Percentiles rank a stretch among this genome's conserved stretches.
phyloP scores from a whole-genome alignment of 2,113 vertebrate species.

The Nycticryphes semicollaris region DNA sequence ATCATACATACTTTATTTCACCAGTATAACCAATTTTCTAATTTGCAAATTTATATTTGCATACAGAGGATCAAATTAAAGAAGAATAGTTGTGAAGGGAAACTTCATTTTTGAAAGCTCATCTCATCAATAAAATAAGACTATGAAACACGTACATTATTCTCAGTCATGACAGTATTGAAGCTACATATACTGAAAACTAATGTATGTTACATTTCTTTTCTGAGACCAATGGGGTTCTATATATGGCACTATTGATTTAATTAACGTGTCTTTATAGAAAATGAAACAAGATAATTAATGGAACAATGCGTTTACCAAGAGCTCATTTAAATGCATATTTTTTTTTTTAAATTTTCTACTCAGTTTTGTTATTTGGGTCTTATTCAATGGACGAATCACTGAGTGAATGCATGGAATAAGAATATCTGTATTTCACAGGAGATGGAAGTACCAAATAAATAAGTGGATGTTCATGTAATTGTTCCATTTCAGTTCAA shows the following conservation, averaged over 20 bases:
- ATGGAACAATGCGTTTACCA: neutral
- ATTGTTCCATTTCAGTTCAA: neutral
- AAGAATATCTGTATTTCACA: neutral
- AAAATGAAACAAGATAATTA: neutral
- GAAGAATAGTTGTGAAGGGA: neutral
- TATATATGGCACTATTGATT: neutral
- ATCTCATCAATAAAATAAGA: slow-evolving; percentile 14
- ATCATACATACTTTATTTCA: slow-evolving; percentile 44
- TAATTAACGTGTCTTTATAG: neutral
- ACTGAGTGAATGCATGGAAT: neutral
- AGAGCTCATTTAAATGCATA: neutral
- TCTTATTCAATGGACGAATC: neutral
- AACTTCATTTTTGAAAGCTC: slow-evolving; percentile 36
- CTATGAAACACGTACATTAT: neutral
- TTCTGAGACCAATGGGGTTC: neutral
- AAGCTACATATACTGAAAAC: neutral
- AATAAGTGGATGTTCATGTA: neutral
- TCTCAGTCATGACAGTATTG: neutral
- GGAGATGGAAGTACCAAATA: neutral
- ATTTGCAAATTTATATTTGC: slow-evolving; percentile 37
- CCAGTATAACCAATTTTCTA: slow-evolving; percentile 16
- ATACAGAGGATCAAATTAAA: slow-evolving; percentile 17
- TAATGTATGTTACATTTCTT: neutral
- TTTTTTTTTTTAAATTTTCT: neutral
- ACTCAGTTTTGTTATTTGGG: neutral